Evolutionary conservation across 2,888 invertebrate species (phyloP).

Genomic region (Atrina japonica): DNA sequence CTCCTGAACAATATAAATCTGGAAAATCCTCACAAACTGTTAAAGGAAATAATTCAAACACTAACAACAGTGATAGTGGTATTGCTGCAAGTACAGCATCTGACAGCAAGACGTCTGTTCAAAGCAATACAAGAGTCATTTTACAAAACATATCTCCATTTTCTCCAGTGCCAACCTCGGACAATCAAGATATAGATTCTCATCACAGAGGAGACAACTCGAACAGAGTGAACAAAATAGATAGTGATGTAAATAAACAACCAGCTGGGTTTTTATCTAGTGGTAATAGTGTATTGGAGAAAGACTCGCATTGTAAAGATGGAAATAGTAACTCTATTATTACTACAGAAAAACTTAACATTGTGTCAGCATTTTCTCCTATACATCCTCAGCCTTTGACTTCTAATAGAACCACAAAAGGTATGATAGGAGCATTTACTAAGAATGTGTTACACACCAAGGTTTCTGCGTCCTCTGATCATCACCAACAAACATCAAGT

Average conservation of each 20-base stretch:
- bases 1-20: not conserved
- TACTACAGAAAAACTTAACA: conserved; percentile 64
- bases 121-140: not conserved
- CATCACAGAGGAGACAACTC: no score
- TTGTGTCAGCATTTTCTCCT: conserved; percentile 69
- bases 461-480: not conserved
- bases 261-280: no score
- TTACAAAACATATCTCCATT: no score
- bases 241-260: no score
- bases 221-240: no score
- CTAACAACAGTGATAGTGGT: conserved; percentile 8
- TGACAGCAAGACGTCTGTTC: not conserved
- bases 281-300: no score
- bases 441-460: conserved; percentile 60
- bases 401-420: conserved; percentile 44
- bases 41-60: not conserved
- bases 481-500: not conserved
- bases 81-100: not conserved
- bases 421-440: conserved; percentile 44
- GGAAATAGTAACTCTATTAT: conserved; percentile 37
- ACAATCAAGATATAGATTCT: no score
- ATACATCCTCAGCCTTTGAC: conserved; percentile 75
- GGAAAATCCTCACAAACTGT: not conserved
- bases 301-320: no score
- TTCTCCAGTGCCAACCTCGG: no score